Evolutionary conservation across 2,113 vertebrate species (phyloP), one percentile per base, ranked within the genome.

Genomic region (Irena cyanogastra): DNA sequence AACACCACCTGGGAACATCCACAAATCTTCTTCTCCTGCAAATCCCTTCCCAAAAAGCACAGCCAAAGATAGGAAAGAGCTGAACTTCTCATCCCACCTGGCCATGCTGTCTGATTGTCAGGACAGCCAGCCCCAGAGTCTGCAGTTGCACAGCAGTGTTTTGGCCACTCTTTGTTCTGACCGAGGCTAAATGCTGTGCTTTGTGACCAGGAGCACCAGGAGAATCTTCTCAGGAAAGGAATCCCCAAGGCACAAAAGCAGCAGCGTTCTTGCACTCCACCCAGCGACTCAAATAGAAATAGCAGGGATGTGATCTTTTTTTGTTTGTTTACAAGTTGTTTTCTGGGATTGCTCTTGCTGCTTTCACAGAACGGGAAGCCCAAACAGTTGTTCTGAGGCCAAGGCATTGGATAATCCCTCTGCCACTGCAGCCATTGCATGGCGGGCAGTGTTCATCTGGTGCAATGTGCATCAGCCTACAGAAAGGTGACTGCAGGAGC

Each of bases 391-490:
- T 13, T 83, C 8, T 52, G 39, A 39, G 33, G 17, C 35, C 35
- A 83, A 68, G 33, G 10, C 65, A 20, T 11, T 30, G 49, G 33
- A 16, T 49, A 61, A 75, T 14, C 41, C n/a, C 26, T 31, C 22
- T 53, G 47, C n/a, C 61, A 8, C 53, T 9, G 1, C 35, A 76
- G 44, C 35, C 35, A 6, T 8, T 45, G 35, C 65, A n/a, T 3
- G 7, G 11, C 15, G 42, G 41, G 2, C 35, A 37, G 13, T 44
- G 30, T 11, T 7, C 24, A 44, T 16, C 23, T 3, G 31, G 39
- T 13, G 0, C 31, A 54, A 17, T 0, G 4, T 39, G 64, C 47
- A 44, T 16, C 60, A 53, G 15, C 31, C 28, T 24, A 10, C 0
- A 2, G n/a, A 44, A 60, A 4, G 13, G 31, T 22, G 27, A 27